Base-by-base conservation (phyloP, 2,797 vertebrate genomes). In the Coilia nasus region DNA sequence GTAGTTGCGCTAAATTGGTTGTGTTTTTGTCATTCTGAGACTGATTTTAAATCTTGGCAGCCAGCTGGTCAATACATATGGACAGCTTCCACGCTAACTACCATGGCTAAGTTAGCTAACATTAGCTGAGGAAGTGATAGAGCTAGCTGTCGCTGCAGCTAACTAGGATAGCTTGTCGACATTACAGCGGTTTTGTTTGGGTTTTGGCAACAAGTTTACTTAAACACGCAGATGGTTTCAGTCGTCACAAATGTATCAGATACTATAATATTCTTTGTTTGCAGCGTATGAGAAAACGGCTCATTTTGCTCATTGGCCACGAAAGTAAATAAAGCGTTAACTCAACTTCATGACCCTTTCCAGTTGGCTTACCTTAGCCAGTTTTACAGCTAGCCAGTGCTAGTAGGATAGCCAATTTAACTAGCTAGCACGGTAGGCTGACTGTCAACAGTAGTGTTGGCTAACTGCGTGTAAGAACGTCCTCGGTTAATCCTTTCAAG, bases 401-500 rank as follows among this genome's bases (percentile, higher is more conserved):
- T 78, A 64, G 60, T 23, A 23, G 9, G 60, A 23, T 64, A 25
- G 60, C 60, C 60, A 25, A 11, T 23, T 64, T 23, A 25, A 78
- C 71, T 44, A 78, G 71, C 35, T 44, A 10, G 6, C 31, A 78
- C 35, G 7, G 14, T 11, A 44, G 67, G 31, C 35, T 19, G 71
- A 21, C 19, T 44, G 71, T 78, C 71, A 78, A 78, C 31, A 41
- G 31, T 35, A 41, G 31, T 35, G 3, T 11, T 44, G 11, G 71
- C 71, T 78, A 78, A 78, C 15, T 78, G 71, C 7, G 31, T 44
- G 71, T 10, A 44, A 75, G 31, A 78, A 78, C 71, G 35, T 19
- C 71, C 71, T 78, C 71, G 71, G 31, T 44, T 78, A 78, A 78
- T 44, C 71, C 67, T 71, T 3, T 35, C 67, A 19, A 35, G 25